These are phyloP conservation scores for Percopsis omiscomaycus DNA, from an alignment of 2,797 vertebrate species.

Conservation along the genomic window DNA sequence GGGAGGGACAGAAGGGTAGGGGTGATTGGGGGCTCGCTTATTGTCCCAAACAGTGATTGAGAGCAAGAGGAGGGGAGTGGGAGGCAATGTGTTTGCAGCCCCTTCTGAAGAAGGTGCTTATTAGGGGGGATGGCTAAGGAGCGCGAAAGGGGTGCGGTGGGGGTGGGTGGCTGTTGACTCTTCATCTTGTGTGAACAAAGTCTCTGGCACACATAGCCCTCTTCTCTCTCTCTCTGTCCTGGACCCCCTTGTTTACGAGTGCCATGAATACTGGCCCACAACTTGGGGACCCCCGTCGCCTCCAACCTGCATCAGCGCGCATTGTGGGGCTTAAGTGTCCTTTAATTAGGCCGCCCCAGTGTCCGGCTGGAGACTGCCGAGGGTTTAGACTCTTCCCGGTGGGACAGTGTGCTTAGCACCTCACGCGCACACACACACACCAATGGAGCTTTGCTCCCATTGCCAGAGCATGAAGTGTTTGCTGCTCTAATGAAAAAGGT, in stretches of 20 bases:
- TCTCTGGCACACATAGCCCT: constrained; percentile 75
- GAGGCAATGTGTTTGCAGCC: constrained; percentile 78
- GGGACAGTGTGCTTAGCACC: constrained; percentile 54
- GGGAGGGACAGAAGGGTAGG: constrained; percentile 59
- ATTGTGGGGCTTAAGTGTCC: constrained; percentile 83
- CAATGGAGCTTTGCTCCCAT: constrained; percentile 41
- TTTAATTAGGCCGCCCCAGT: constrained; percentile 84
- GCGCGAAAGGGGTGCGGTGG: constrained; percentile 63
- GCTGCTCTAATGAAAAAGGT: constrained; percentile 82
- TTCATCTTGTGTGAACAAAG: constrained; percentile 86
- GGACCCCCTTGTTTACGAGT: constrained; percentile 78
- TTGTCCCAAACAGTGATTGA: constrained; percentile 80
- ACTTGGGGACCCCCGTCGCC: constrained; percentile 65
- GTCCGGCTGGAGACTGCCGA: constrained; percentile 74
- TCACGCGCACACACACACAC: constrained; percentile 42
- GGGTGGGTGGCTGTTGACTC: constrained; percentile 81
- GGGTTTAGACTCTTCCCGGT: constrained; percentile 67
- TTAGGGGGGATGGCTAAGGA: constrained; percentile 77
- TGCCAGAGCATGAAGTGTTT: constrained; percentile 75
- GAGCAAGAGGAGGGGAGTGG: constrained; percentile 78
- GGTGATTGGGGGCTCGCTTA: constrained; percentile 57
- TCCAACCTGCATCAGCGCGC: constrained; percentile 75
- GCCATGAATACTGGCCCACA: constrained; percentile 77
- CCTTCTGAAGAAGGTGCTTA: constrained; percentile 81
- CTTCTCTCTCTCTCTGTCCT: constrained; percentile 56